phyloP scores from a whole-genome alignment of 92 coral and sea anemone species.

The Epizoanthus scotinus region DNA sequence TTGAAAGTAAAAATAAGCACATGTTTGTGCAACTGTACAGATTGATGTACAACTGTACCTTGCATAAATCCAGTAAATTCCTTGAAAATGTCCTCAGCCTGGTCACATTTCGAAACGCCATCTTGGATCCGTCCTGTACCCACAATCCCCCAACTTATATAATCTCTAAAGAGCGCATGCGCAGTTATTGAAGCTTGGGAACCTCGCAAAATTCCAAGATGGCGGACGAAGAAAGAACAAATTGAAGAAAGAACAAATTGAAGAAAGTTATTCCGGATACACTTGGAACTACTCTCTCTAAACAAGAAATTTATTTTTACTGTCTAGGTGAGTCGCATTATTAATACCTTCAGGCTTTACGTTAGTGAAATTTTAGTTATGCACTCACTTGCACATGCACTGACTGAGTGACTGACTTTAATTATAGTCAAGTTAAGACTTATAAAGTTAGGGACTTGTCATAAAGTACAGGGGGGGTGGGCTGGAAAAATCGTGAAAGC shows the following conservation, averaged over 20 bases:
- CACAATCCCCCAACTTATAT: conserved; percentile 56
- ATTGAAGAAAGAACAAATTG: not conserved
- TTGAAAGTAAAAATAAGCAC: not conserved
- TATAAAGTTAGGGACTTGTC: too few relatives aligned
- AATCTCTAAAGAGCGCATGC: conserved; percentile 61
- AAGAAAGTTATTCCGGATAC: too few relatives aligned
- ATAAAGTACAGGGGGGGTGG: too few relatives aligned
- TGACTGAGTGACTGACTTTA: too few relatives aligned
- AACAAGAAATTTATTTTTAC: not conserved
- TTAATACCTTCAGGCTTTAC: not conserved
- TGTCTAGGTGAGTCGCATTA: not conserved
- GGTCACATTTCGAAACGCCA: conserved; percentile 91
- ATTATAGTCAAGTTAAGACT: too few relatives aligned
- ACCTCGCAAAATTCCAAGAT: conserved; percentile 43
- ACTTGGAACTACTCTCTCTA: not conserved
- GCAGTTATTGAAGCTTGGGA: conserved; percentile 50
- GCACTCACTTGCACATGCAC: too few relatives aligned
- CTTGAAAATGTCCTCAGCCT: conserved; percentile 75
- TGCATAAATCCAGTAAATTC: conserved; percentile 69
- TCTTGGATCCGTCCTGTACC: conserved; percentile 77
- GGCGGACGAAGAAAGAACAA: conserved; percentile 50
- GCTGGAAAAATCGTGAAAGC: too few relatives aligned
- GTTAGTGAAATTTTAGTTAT: not conserved
- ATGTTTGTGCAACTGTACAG: not conserved
- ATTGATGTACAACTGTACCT: conserved; percentile 46